Evolutionary conservation across 2,888 invertebrate genomes (phyloP).

Genomic region (Antheraea assamensis): DNA sequence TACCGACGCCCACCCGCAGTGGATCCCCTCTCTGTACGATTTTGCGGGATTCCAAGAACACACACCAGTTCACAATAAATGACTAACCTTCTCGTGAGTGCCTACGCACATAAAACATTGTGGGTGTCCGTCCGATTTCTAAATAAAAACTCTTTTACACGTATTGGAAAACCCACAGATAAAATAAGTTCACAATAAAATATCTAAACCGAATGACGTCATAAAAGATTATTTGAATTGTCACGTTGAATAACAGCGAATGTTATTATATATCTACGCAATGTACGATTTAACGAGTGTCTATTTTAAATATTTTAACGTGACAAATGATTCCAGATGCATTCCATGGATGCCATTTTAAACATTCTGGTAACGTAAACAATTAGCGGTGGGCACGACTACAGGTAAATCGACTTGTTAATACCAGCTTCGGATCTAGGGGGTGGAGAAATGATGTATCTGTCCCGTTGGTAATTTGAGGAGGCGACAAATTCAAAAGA

Average conservation of each 20-base stretch:
- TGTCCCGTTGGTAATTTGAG: too few relatives aligned
- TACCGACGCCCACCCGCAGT: slow-evolving; percentile 64
- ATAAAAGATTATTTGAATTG: not conserved
- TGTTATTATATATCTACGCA: not conserved
- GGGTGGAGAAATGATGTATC: too few relatives aligned
- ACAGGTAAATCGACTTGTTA: not conserved
- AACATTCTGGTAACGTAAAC: not conserved
- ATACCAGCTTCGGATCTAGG: not conserved
- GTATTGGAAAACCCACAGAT: slow-evolving; percentile 1
- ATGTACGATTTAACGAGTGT: not conserved
- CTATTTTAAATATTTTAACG: not conserved
- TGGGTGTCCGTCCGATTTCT: slow-evolving; percentile 3
- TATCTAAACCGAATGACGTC: not conserved
- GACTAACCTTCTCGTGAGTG: slow-evolving; percentile 28
- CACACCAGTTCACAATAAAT: slow-evolving; percentile 41
- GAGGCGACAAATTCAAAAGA: too few relatives aligned
- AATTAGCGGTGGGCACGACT: not conserved
- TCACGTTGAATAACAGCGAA: not conserved
- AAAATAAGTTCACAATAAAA: not conserved
- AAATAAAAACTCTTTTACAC: slow-evolving; percentile 3
- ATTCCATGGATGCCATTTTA: not conserved
- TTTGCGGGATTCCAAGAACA: slow-evolving; percentile 62
- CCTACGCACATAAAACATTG: slow-evolving; percentile 18
- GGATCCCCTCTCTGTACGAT: slow-evolving; percentile 63
- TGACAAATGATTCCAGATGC: not conserved